phyloP scores from a whole-genome alignment of 2,113 vertebrate genomes.

The Serilophus lunatus region DNA sequence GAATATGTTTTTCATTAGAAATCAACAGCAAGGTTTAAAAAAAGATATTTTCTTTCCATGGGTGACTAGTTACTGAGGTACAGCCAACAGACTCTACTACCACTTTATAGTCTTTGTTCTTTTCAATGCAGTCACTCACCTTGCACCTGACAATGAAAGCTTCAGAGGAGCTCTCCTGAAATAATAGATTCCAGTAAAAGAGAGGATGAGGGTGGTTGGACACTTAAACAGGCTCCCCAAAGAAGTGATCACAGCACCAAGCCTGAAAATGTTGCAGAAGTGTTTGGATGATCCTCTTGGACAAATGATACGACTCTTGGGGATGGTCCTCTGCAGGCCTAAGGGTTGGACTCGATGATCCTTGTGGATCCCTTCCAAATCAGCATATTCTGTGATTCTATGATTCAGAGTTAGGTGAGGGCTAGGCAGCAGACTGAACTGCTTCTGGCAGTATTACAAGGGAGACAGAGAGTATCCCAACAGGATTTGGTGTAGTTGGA shows the following conservation, averaged over 20 bases:
- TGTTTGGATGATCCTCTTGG: neutral
- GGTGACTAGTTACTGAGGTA: neutral
- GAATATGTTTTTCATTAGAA: neutral
- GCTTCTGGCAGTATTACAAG: accelerated
- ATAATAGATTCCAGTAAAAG: neutral
- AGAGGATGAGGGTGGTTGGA: neutral
- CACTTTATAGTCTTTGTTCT: neutral
- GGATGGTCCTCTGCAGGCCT: neutral
- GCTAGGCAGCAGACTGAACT: neutral
- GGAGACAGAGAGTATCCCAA: neutral
- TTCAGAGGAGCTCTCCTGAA: neutral
- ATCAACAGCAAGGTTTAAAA: accelerated
- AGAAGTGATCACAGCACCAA: neutral
- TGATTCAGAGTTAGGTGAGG: neutral
- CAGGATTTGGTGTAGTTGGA: neutral
- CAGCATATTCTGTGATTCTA: neutral
- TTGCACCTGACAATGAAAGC: accelerated
- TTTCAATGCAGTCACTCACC: neutral
- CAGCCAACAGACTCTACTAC: neutral
- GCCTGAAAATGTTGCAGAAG: neutral
- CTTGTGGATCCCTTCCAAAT: neutral
- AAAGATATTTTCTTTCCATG: neutral
- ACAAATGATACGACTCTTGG: neutral
- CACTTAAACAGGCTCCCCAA: neutral
- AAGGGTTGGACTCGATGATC: neutral